Evolutionary conservation across 2,113 vertebrate genomes (phyloP).

Genomic region (Vulpes ferrilata): DNA sequence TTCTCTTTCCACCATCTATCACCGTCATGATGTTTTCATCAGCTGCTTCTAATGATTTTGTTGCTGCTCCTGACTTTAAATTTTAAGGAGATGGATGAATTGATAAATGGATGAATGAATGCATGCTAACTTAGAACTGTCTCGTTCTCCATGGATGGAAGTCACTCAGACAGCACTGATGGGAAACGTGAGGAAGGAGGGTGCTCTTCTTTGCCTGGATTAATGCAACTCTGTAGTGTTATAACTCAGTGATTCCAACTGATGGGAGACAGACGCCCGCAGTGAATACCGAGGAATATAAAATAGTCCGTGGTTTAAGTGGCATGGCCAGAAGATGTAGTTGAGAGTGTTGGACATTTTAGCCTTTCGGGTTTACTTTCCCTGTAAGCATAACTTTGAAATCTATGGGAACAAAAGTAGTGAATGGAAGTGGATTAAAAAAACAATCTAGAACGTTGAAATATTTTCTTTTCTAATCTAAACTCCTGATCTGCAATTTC

Average conservation of each 20-base stretch:
- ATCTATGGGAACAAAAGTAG: neutral
- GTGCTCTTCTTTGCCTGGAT: neutral
- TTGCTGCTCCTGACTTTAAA: conserved; percentile 76
- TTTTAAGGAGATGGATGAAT: conserved; percentile 78
- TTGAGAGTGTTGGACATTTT: neutral
- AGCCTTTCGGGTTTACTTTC: conserved; percentile 29
- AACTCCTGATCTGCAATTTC: neutral
- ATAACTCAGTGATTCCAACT: conserved; percentile 51
- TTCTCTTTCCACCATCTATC: conserved; percentile 78
- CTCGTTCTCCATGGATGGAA: conserved; percentile 66
- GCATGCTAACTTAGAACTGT: conserved; percentile 70
- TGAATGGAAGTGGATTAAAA: neutral
- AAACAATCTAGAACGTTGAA: neutral
- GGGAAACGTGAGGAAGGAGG: neutral
- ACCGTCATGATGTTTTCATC: conserved; percentile 78
- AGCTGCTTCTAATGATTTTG: conserved; percentile 76
- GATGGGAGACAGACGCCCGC: neutral
- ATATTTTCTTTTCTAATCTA: neutral
- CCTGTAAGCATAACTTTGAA: neutral
- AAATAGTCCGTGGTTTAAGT: conserved; percentile 10
- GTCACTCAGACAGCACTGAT: conserved; percentile 60
- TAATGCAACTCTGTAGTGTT: conserved; percentile 54
- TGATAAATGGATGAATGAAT: conserved; percentile 73
- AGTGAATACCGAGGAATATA: conserved; percentile 31
- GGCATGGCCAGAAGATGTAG: neutral